Conservation (phyloP, 2,888 invertebrate species). For the Rambutsinella grinnellia region DNA sequence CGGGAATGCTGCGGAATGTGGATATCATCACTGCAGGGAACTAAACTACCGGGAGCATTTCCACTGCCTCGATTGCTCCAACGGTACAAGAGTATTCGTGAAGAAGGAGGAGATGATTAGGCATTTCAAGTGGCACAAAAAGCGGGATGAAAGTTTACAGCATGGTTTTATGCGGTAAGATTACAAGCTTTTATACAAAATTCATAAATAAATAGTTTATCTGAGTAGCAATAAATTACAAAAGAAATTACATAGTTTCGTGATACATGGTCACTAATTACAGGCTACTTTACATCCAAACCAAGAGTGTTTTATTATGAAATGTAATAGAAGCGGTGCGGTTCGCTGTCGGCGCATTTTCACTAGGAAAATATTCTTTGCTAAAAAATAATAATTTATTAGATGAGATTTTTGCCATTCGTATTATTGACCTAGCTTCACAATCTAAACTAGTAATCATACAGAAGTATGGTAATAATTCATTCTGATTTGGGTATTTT, state of each 20-base stretch:
- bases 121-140: slow-evolving; percentile 99
- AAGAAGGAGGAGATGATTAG: slow-evolving; percentile 99
- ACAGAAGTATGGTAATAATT: background rate
- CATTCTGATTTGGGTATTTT: background rate
- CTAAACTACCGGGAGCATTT: slow-evolving; percentile 94
- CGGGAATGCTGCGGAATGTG: slow-evolving; percentile 81
- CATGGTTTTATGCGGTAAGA: slow-evolving; percentile 87
- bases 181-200: background rate
- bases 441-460: slow-evolving; percentile 20
- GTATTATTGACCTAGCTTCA: background rate
- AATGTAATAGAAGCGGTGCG: background rate
- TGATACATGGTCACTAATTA: background rate
- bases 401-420: slow-evolving; percentile 1
- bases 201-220: background rate
- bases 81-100: slow-evolving; percentile 83
- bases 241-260: background rate
- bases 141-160: slow-evolving; percentile 94
- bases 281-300: no score
- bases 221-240: background rate
- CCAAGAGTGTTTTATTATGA: no score
- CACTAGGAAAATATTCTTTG: background rate
- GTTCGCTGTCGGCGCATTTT: background rate
- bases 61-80: slow-evolving; percentile 86
- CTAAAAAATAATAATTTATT: background rate
- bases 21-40: slow-evolving; percentile 87